Evolutionary conservation across 2,888 invertebrate genomes (phyloP), one percentile per base, ranked within the genome.

Genomic region (Cantharis rufa): DNA sequence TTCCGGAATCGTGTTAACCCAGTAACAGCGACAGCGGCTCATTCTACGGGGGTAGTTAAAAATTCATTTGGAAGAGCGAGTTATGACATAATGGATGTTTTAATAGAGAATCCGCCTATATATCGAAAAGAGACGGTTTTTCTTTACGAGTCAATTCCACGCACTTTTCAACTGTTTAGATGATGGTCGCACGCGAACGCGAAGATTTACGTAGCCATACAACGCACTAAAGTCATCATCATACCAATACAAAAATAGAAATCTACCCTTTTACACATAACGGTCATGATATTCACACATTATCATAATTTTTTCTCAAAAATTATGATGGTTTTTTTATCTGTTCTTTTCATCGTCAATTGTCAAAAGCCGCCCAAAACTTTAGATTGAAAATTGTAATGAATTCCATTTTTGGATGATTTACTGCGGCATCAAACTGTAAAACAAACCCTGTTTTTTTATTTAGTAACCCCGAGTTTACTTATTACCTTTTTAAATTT

Each of bases 71-170:
- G 64, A 15, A 62, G 61, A 66, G 75, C 72, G 72, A 75, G 72
- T 78, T 78, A 78, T 74, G 74, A 75, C 75, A 76, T 78, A 78
- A 78, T 78, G 74, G 76, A 76, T 76, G 71, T 78, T 78, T 76
- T 76, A 78, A 70, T 64, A 71, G 76, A 76, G 81, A 82, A 82
- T 81, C 83, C 80, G 76, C 80, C 80, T 81, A 78, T 83, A 81
- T 84, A 79, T 82, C 16, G 21, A 24, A 83, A 82, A 82, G 82
- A 82, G 83, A 83, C 83, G 80, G 73, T 83, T 84, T 84, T 84
- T 84, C 84, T 85, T 85, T 86, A 86, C 85, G 85, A 83, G 83
- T 84, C 82, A 84, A 85, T 84, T 86, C 82, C 86, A 86, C 85
- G 86, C 85, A 85, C 85, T 83, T 84, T 82, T 81, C 78, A 80